Base-by-base conservation (phyloP, 2,888 invertebrate species). In the Strigamia maritima region DNA sequence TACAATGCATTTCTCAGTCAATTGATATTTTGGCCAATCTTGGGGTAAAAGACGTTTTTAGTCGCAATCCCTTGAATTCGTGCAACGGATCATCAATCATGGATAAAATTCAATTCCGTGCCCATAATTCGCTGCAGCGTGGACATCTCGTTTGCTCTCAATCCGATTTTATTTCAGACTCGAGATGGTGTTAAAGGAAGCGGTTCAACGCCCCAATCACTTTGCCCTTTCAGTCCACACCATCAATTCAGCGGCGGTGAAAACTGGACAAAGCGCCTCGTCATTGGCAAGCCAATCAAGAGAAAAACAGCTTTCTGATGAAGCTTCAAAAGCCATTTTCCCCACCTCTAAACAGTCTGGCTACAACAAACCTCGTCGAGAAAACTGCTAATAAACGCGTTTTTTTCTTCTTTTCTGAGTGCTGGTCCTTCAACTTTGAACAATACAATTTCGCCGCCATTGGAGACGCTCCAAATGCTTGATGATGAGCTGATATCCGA, bases 181-280 rank as follows among this genome's bases (percentile, higher is more conserved):
- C n/a, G 2, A 10, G n/a, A 31, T 31, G 60, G 60, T 60, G 60
- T 60, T 60, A 19, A 60, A 4, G 22, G 24, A 16, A 12, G 8
- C 19, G 22, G 2, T 60, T 60, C 60, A 60, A 60, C 24, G 16
- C 60, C 60, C 60, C 60, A 60, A 19, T 60, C 24, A n/a, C 60
- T 60, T 60, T 60, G 60, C 60, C 60, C 60, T 60, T 24, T 60
- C 24, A 60, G 60, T 24, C 60, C 60, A 60, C 60, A 60, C 60
- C 60, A 60, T 60, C 60, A 60, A 60, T 60, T 60, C 60, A 60
- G 60, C 10, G 19, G 60, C 22, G 24, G 60, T 3, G n/a, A 60
- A 60, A 60, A 60, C 24, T 60, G 60, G n/a, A 60, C 60, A 60
- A 60, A 60, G 60, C 60, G 60, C 60, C 22, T 19, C 60, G 24